phyloP scores from a whole-genome alignment of 2,888 invertebrate species.

The Eupithecia subfuscata region DNA sequence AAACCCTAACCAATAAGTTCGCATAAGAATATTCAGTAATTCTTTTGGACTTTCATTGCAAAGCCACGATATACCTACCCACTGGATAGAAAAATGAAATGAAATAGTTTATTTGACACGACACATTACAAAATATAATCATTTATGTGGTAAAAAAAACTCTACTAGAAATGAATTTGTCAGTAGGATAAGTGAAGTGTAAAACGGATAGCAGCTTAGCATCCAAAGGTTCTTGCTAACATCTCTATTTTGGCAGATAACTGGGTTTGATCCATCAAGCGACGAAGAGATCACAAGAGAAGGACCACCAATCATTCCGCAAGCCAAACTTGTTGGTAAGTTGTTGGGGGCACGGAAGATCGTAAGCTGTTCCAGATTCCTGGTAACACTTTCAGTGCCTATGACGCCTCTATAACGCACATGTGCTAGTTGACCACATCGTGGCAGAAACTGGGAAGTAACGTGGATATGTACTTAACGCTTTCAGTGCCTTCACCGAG shows the following conservation, averaged over 20 bases:
- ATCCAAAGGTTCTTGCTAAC: background rate
- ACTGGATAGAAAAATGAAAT: background rate
- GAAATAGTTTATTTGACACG: no score
- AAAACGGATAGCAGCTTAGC: no score
- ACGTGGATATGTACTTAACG: no score
- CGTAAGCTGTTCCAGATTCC: background rate
- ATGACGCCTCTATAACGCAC: background rate
- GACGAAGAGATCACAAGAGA: constrained; percentile 48
- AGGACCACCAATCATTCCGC: constrained; percentile 51
- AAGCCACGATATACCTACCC: background rate
- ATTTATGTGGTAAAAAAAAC: no score
- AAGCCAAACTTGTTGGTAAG: constrained; percentile 46
- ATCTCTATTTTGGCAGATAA: constrained; percentile 49
- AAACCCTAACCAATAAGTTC: no score
- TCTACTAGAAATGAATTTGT: no score
- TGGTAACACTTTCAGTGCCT: background rate
- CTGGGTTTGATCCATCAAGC: constrained; percentile 49
- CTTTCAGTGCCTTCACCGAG: background rate
- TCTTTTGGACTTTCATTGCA: background rate
- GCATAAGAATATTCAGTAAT: background rate
- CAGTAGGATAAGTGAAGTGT: no score
- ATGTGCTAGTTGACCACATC: background rate
- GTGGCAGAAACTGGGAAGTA: background rate
- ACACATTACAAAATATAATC: no score
- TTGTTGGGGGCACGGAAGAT: background rate